Evolutionary conservation across 1,140 invertebrate genomes (phyloP), one percentile per base, ranked within the genome.

Genomic region (Zaprionus taronus): DNA sequence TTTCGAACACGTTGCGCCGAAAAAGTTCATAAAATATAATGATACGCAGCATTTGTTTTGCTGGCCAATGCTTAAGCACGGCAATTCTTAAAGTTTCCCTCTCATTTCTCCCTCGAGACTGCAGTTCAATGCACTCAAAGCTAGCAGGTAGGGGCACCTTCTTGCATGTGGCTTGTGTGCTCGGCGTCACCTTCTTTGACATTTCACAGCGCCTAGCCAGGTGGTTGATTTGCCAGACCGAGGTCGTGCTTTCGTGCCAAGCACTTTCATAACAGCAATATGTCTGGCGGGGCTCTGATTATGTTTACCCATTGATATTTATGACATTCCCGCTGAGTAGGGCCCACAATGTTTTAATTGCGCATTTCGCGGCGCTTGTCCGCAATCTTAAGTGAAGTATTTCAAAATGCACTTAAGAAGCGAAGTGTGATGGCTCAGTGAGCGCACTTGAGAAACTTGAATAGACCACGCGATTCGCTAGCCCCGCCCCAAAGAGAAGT

Each of bases 1-100:
- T 85, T 89, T 71, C 31, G 57, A 60, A 56, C 78, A 79, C 84
- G 81, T 71, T 82, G 79, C 65, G 83, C 56, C 61, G 51, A 20
- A 6, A 24, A 74, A 74, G 73, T 81, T 87, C 81, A 89, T 87
- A 83, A 89, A 87, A 87, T 79, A 76, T 84, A 87, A 87, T 87
- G 84, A 87, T 89, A 89, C 78, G 78, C 84, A 77, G 83, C 68
- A 89, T 89, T 84, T 84, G 68, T 57, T 72, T 62, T 11, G 17
- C 49, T 41, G 36, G 72, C 26, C 51, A 68, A 57, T 71, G 67
- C 53, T 51, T 56, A 36, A 77, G 24, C 55, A 41, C n/a, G 47
- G 26, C 62, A 53, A 56, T 75, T 38, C 44, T 70, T 80, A 26
- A 44, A 65, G 34, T 51, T 57, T 28, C 26, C 58, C 7, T 26